Evolutionary conservation across 2,113 vertebrate genomes (phyloP).

Genomic region (Climacteris rufus): DNA sequence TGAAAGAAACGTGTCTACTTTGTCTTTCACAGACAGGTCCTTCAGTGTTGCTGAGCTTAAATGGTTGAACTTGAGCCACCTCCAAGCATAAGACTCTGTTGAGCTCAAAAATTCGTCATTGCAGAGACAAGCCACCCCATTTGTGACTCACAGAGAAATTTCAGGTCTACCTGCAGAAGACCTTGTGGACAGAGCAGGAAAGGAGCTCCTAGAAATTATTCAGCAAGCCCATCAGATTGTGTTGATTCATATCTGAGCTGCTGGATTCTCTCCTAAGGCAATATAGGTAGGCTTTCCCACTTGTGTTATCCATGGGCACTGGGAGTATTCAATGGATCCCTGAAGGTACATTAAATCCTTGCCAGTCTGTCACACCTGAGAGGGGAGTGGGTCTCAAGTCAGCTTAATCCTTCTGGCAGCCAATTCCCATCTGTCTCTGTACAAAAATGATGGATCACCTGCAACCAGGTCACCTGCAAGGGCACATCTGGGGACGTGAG

Average conservation of each 20-base stretch:
- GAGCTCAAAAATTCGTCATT: neutral
- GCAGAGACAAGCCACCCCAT: neutral
- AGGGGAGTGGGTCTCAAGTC: neutral
- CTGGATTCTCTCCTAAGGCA: neutral
- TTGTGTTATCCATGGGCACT: neutral
- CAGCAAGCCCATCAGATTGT: neutral
- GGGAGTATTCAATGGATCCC: neutral
- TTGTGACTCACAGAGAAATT: neutral
- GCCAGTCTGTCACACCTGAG: neutral
- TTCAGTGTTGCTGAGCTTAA: neutral
- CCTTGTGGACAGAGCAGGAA: neutral
- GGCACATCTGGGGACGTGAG: fast-evolving
- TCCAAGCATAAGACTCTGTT: neutral
- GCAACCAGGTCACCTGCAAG: neutral
- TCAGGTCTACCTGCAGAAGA: neutral
- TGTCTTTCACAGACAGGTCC: neutral
- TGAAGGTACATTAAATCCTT: neutral
- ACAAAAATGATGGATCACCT: neutral
- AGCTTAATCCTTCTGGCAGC: neutral
- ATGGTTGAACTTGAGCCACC: neutral
- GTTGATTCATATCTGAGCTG: neutral
- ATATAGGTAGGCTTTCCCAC: neutral
- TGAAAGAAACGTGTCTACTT: fast-evolving
- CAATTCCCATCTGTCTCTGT: neutral
- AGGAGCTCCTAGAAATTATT: neutral